Evolutionary conservation across 35 echinoderm and acorn worm genomes (phyloP).

Genomic region (Apostichopus parvimensis): DNA sequence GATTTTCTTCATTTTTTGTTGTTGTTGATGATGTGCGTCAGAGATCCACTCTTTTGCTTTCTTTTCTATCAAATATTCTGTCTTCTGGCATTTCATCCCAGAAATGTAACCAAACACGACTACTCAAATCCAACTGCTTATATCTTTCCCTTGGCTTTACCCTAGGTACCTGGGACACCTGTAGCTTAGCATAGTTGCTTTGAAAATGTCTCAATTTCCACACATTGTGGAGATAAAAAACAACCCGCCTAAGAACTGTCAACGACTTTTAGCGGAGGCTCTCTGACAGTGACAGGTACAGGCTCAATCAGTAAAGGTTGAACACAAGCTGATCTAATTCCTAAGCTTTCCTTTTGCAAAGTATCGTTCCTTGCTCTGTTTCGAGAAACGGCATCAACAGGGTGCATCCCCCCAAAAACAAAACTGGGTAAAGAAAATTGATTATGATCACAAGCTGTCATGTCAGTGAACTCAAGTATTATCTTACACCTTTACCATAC

Average conservation of each 20-base stretch:
- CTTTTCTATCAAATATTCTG: not conserved
- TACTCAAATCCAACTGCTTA: not conserved
- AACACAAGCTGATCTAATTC: not conserved
- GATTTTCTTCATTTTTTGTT: no score
- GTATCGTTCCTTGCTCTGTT: not conserved
- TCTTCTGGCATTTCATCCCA: not conserved
- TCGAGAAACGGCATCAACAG: not conserved
- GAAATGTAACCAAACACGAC: not conserved
- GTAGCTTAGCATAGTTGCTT: not conserved
- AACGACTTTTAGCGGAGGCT: not conserved
- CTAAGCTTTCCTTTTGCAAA: not conserved
- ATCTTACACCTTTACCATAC: no score
- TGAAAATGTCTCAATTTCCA: slow-evolving; percentile 4
- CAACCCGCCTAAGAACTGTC: not conserved
- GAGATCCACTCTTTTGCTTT: not conserved
- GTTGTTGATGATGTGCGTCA: not conserved
- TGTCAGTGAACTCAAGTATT: not conserved
- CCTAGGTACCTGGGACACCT: not conserved
- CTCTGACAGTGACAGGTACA: not conserved
- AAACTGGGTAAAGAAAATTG: no score
- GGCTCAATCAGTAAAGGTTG: not conserved
- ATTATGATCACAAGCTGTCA: not conserved
- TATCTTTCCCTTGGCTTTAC: not conserved
- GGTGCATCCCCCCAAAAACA: not conserved
- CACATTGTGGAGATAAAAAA: not conserved